A percentile compares a stretch with the other conserved stretches of the same genome.
Evolutionary conservation across 2,888 invertebrate species (phyloP).

Genomic region (Scaeva pyrastri): DNA sequence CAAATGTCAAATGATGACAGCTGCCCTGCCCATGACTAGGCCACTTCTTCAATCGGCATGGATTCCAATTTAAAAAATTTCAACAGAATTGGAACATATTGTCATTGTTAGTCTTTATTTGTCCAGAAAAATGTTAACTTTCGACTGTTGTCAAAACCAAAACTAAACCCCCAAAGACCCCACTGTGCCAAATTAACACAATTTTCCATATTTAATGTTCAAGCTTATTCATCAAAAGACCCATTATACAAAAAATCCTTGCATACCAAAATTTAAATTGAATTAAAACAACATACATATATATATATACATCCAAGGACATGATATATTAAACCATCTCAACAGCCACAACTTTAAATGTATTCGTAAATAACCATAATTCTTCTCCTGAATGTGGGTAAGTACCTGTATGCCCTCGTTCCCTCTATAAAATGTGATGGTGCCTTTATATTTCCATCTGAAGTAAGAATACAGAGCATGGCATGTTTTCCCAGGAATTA

Average conservation of each 20-base stretch:
- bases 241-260: neutral
- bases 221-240: neutral
- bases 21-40: too few relatives aligned
- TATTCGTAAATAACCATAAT: neutral
- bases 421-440: neutral
- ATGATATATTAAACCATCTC: neutral
- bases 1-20: too few relatives aligned
- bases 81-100: too few relatives aligned
- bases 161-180: too few relatives aligned
- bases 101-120: too few relatives aligned
- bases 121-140: too few relatives aligned
- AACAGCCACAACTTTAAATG: neutral
- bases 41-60: too few relatives aligned
- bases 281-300: neutral
- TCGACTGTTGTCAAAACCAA: too few relatives aligned
- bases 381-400: neutral
- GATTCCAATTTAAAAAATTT: too few relatives aligned
- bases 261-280: neutral
- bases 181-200: too few relatives aligned
- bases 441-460: conserved; percentile 1
- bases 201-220: neutral
- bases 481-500: conserved; percentile 26
- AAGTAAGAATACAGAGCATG: neutral
- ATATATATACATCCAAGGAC: neutral
- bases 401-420: neutral